A percentile compares a stretch with the other conserved stretches of the same genome.
Evolutionary conservation across 2,113 vertebrate genomes (phyloP).

Genomic region (Misgurnus mizolepis): DNA sequence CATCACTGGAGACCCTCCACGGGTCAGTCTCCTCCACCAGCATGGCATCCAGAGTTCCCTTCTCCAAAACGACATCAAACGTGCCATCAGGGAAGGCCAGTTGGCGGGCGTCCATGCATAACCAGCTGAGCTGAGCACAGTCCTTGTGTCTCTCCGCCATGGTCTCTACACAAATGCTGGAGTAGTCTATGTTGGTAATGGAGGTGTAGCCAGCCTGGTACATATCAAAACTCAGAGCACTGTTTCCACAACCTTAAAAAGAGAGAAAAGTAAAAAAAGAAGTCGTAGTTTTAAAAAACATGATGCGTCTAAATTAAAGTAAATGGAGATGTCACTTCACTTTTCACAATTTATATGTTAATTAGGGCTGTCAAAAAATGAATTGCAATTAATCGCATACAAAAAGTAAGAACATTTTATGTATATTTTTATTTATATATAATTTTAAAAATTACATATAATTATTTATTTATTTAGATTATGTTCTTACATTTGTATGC

Average conservation of each 20-base stretch:
- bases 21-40: constrained; percentile 85
- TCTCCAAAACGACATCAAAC: constrained; percentile 89
- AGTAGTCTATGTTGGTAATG: constrained; percentile 91
- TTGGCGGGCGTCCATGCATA: constrained; percentile 83
- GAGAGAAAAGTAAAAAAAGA: neutral
- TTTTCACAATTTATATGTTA: no score
- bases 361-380: no score
- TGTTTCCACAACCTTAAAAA: constrained; percentile 88
- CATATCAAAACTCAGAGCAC: constrained; percentile 84
- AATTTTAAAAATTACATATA: no score
- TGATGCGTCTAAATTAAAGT: no score
- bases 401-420: no score
- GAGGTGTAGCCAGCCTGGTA: constrained; percentile 77
- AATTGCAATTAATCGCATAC: no score
- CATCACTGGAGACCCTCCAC: constrained; percentile 77
- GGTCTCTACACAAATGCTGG: constrained; percentile 81
- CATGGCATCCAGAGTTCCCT: constrained; percentile 87
- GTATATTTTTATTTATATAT: no score
- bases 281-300: no score
- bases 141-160: constrained; percentile 77
- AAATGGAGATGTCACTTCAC: no score
- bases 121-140: constrained; percentile 81
- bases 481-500: no score
- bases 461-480: no score
- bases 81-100: constrained; percentile 75